These are phyloP conservation scores for Villa cingulata DNA, from an alignment of 2,888 invertebrate genomes.

Conservation along the genomic window DNA sequence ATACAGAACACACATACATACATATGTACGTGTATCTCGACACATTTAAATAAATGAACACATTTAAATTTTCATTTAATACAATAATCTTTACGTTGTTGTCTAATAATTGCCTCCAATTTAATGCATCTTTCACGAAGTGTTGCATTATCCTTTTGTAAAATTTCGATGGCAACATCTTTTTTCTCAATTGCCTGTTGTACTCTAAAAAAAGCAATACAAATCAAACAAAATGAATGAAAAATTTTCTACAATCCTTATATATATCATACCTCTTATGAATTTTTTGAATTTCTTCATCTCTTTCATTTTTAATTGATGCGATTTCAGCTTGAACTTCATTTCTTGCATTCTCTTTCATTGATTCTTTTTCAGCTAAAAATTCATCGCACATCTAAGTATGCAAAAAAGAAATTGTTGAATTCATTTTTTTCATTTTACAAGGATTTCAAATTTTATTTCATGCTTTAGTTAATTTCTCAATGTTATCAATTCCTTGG, in stretches of 20 bases:
- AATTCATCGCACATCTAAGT: constrained; percentile 40
- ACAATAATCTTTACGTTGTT: constrained; percentile 57
- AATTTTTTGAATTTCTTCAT: constrained; percentile 63
- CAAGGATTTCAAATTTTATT: too few relatives aligned
- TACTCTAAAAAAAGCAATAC: constrained; percentile 40
- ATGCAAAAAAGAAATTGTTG: too few relatives aligned
- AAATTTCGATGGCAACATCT: constrained; percentile 58
- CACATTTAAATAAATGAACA: neutral
- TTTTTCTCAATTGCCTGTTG: constrained; percentile 69
- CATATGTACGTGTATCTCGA: too few relatives aligned
- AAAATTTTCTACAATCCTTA: constrained; percentile 4
- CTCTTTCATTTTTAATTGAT: constrained; percentile 49
- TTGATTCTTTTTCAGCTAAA: constrained; percentile 41
- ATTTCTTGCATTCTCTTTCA: constrained; percentile 45
- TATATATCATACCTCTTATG: constrained; percentile 53
- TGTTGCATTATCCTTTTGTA: constrained; percentile 55
- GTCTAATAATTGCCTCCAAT: constrained; percentile 60
- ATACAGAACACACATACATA: too few relatives aligned
- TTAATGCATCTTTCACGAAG: constrained; percentile 58
- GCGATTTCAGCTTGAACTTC: constrained; percentile 50
- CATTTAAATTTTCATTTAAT: constrained; percentile 19
- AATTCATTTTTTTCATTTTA: too few relatives aligned
- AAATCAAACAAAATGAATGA: neutral
- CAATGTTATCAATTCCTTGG: neutral
- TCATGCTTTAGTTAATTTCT: too few relatives aligned